A percentile compares a stretch with the other conserved stretches of the same genome.
phyloP scores from a whole-genome alignment of 2,113 vertebrate species.

The Perca schrenkii region DNA sequence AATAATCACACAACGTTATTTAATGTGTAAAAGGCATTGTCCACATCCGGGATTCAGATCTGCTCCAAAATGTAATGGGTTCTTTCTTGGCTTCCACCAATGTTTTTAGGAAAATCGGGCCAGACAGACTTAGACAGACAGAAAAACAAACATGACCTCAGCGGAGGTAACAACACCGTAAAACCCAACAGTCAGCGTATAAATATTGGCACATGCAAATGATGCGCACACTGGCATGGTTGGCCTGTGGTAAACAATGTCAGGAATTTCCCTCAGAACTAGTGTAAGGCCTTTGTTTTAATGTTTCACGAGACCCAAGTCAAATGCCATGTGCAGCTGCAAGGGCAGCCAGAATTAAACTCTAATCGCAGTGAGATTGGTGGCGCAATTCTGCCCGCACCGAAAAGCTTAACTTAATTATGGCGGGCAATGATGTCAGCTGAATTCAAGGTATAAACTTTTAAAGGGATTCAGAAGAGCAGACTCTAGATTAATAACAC shows the following conservation, averaged over 20 bases:
- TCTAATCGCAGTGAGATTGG: slow-evolving; percentile 47
- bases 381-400: slow-evolving; percentile 31
- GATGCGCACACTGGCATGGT: not conserved
- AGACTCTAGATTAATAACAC: slow-evolving; percentile 46
- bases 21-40: too few relatives aligned
- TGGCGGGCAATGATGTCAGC: not conserved
- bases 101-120: too few relatives aligned
- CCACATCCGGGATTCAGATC: too few relatives aligned
- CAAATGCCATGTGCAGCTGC: slow-evolving; percentile 4
- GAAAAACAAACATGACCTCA: too few relatives aligned
- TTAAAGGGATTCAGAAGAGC: slow-evolving; percentile 57
- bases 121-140: too few relatives aligned
- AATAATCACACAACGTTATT: too few relatives aligned
- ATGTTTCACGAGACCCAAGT: slow-evolving; percentile 4
- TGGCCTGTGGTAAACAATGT: not conserved
- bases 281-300: slow-evolving; percentile 23
- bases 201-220: not conserved
- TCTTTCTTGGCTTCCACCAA: too few relatives aligned
- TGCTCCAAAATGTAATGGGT: too few relatives aligned
- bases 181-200: not conserved
- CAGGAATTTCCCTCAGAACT: not conserved
- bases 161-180: too few relatives aligned
- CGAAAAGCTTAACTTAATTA: slow-evolving; percentile 48
- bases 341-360: slow-evolving; percentile 45
- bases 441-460: slow-evolving; percentile 56